Base-by-base conservation (phyloP, 2,888 invertebrate genomes). In the Standfussiana lucernea region DNA sequence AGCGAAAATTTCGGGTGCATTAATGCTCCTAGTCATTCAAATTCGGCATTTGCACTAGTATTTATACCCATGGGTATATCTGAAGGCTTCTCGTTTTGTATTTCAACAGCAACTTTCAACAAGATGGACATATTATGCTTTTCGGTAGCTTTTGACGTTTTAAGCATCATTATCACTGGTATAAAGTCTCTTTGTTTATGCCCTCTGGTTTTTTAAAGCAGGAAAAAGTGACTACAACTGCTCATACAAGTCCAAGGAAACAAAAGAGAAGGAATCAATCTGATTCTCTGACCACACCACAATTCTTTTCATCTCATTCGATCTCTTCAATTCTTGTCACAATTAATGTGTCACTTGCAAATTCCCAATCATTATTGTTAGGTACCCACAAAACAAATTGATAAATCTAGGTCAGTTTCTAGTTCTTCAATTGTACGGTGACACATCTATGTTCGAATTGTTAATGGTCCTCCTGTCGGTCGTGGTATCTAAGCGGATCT, bases 391-490 rank as follows among this genome's bases (percentile, higher is more conserved):
- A 73, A 59, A 65, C 18, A 11, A 82, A 82, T 82, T 79, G 56
- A 66, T 77, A 56, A 77, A 80, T 86, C 45, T 69, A 76, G 77
- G 61, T 73, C 65, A 86, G 67, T 73, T 50, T 72, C 47, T 73
- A 67, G 75, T 32, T 74, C 59, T 74, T 42, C 74, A 81, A 40
- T 65, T 59, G 40, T 59, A 24, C 13, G 6, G 15, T 45, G 32
- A 47, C 40, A 40, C 21, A 72, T 70, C 28, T 50, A 11, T 8
- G 18, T 40, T n/a, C 8, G 15, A 64, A 64, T 64, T n/a, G 15
- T 8, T n/a, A 40, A 32, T n/a, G 18, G 18, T n/a, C 37, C 35
- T 37, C n/a, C 18, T 24, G 8, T n/a, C 15, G 40, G 40, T 40
- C 3, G 11, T 40, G n/a, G n/a, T n/a, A n/a, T n/a, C n/a, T n/a